Base-by-base conservation (phyloP, 1,140 invertebrate species). In the Drosophila pectinifera region DNA sequence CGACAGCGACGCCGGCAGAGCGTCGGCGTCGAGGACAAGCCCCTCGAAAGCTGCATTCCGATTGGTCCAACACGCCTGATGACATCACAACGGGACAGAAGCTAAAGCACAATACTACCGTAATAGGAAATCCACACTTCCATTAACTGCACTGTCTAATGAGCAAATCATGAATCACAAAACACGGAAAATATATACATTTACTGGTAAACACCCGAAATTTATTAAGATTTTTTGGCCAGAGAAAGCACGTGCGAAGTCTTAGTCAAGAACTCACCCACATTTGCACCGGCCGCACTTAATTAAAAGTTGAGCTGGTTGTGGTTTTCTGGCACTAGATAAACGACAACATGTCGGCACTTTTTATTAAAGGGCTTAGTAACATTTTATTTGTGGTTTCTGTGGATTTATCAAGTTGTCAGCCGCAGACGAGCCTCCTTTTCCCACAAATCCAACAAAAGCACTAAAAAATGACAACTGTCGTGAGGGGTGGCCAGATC, bases 11-110 rank as follows among this genome's bases (percentile, higher is more conserved):
- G 28, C 24, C 28, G 39, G 39, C 39, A 57, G 38, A 57, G 24
- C 63, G 55, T 49, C 34, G 53, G 39, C 53, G 34, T 43, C 38
- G 38, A 24, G 46, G 80, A 80, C 80, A 85, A 80, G 80, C 80
- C 80, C 80, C 80, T 80, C n/a, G 39, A 62, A 61, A 84, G 80
- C 80, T 64, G 57, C 45, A 39, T 65, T 64, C 42, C 42, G 49
- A 84, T 84, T 84, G 81, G 80, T 67, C 48, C 61, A 49, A 56
- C n/a, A 48, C 39, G 24, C 54, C 56, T 18, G 11, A 46, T 80
- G 76, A 68, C 80, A 58, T 72, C 80, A 76, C 70, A 43, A 7
- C 1, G 16, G 41, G 55, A 20, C 48, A 39, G 31, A 59, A 26
- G 56, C 36, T 58, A 56, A 49, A 68, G 34, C 54, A 65, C 36